phyloP scores from a whole-genome alignment of 2,797 vertebrate species.

The Falco concolor region DNA sequence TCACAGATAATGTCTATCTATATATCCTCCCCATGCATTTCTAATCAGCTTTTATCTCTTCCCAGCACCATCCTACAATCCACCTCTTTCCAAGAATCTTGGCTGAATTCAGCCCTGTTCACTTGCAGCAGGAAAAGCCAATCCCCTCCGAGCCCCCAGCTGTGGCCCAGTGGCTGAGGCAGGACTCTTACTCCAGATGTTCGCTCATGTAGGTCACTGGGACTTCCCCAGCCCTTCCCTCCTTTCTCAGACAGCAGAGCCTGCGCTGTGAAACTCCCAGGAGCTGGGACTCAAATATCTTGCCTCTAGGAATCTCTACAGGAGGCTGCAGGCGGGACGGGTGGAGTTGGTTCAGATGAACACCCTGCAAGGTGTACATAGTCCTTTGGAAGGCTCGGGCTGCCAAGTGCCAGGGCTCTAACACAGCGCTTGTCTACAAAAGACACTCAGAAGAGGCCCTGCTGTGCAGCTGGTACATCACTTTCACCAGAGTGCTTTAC shows the following conservation, averaged over 20 bases:
- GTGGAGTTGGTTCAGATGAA: not conserved
- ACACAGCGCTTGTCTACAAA: rapidly evolving
- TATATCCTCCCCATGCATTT: not conserved
- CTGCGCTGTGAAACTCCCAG: rapidly evolving
- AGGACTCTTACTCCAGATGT: not conserved
- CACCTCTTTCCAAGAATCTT: slow-evolving; percentile 24
- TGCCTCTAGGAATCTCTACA: not conserved
- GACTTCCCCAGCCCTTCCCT: not conserved
- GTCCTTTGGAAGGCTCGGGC: rapidly evolving
- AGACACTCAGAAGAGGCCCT: not conserved
- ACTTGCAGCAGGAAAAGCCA: not conserved
- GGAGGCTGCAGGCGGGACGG: not conserved
- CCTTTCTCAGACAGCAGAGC: not conserved
- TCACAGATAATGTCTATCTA: not conserved
- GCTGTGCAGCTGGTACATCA: rapidly evolving
- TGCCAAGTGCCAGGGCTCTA: not conserved
- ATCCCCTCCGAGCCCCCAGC: not conserved
- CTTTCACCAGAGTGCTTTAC: not conserved
- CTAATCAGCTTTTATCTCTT: not conserved
- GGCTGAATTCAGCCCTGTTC: not conserved
- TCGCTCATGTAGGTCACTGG: slow-evolving; percentile 18
- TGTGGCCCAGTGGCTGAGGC: not conserved
- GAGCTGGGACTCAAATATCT: not conserved
- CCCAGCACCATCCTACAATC: not conserved
- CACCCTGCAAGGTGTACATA: not conserved